phyloP scores from a whole-genome alignment of 1,140 invertebrate genomes.

The Wasmannia auropunctata region DNA sequence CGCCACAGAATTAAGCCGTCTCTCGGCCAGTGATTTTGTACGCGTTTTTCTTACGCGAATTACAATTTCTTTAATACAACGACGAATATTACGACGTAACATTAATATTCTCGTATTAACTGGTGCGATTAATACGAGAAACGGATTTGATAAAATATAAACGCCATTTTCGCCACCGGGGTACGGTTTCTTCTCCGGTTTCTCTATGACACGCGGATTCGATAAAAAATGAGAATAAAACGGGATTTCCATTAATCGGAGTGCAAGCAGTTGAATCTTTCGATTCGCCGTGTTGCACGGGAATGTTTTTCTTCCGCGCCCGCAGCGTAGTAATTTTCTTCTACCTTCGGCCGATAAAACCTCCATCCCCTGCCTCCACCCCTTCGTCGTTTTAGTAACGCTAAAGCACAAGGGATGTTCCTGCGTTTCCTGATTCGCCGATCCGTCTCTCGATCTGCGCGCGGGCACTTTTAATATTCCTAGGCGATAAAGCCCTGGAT shows the following conservation, averaged over 20 bases:
- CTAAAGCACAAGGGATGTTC: not conserved
- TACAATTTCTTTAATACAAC: too few relatives aligned
- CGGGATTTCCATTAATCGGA: conserved; percentile 21
- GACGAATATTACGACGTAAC: too few relatives aligned
- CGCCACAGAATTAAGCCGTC: not conserved
- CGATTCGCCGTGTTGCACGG: conserved; percentile 34
- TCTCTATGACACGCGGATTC: not conserved
- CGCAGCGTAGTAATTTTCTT: conserved; percentile 39
- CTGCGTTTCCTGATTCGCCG: conserved; percentile 36
- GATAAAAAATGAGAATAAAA: not conserved
- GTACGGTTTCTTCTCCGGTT: not conserved
- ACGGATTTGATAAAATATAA: not conserved
- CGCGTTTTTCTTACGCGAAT: not conserved
- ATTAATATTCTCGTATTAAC: not conserved
- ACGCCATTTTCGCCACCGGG: not conserved
- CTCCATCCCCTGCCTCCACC: too few relatives aligned
- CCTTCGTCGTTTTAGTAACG: conserved; percentile 37
- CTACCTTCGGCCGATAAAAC: not conserved
- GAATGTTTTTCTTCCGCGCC: conserved; percentile 33
- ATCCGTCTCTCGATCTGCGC: conserved; percentile 53
- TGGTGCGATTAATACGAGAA: not conserved
- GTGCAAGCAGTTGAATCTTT: not conserved
- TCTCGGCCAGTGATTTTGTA: not conserved
- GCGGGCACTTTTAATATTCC: conserved; percentile 65
- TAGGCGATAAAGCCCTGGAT: conserved; percentile 65